Base-by-base conservation (phyloP, 2,888 invertebrate genomes). In the Drosophila emarginata region DNA sequence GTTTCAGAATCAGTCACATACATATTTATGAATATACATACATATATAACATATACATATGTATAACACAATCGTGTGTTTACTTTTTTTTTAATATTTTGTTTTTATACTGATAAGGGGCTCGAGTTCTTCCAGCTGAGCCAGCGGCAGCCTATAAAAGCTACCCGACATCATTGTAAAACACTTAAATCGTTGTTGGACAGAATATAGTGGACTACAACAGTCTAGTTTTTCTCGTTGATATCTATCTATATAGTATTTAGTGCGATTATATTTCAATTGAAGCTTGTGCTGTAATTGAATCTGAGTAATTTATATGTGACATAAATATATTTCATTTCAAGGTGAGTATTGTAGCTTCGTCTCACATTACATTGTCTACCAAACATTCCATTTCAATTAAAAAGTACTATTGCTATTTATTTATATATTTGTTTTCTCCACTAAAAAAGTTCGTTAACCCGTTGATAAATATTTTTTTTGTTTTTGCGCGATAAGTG, bases 101-200 rank as follows among this genome's bases (percentile, higher is more conserved):
- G 60, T 66, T 61, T 66, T 65, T 50, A 59, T 60, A n/a, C 7
- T 52, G 87, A 84, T 84, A 83, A 82, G 85, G 21, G 45, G 21
- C 18, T 12, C 40, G 40, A 45, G 40, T 18, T 18, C n/a, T 56
- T 58, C 23, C 71, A 65, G 51, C 37, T 50, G 60, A 40, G 66
- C 59, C 59, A 72, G 70, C 75, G 56, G n/a, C 56, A 67, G 52
- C 39, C 70, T 82, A 82, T 88, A 82, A 87, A 88, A 88, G 76
- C 74, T 39, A 6, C 52, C 57, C 50, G 61, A 15, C 67, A 52
- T 15, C 69, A 66, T 73, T 74, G 69, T 70, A 67, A 72, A 64
- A 67, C 68, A 76, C 72, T 80, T 82, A 80, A 85, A 76, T 74
- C 74, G 53, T 79, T 50, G 63, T 18, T 53, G 77, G 53, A 54